Conservation (phyloP, 2,888 invertebrate genomes). For the Crepidodera aurea region DNA sequence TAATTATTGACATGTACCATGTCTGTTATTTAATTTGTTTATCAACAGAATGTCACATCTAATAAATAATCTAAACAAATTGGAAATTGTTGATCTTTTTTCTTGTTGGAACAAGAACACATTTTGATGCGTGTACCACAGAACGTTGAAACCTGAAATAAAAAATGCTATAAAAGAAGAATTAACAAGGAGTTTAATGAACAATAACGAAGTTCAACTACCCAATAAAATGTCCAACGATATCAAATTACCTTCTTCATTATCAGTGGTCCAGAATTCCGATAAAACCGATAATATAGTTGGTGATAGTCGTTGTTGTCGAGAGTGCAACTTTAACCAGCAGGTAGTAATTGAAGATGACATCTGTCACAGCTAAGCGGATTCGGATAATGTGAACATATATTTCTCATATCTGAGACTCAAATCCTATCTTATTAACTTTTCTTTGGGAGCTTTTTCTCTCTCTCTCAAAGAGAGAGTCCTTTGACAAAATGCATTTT, state of each 20-base stretch:
- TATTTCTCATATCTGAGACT: constrained; percentile 28
- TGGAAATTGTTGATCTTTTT: too few species aligned
- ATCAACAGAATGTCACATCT: too few species aligned
- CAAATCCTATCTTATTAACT: constrained; percentile 15
- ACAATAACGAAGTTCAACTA: not conserved
- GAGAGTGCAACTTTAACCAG: constrained; percentile 31
- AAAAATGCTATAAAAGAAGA: not conserved
- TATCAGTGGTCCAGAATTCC: not conserved
- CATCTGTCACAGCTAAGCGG: constrained; percentile 37
- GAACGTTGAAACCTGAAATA: too few species aligned
- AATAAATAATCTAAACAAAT: too few species aligned
- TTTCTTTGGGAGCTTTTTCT: constrained; percentile 10
- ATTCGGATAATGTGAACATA: constrained; percentile 32
- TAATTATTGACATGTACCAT: too few species aligned
- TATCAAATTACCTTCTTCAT: not conserved
- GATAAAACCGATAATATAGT: constrained; percentile 5
- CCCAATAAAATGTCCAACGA: not conserved
- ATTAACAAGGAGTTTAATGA: not conserved
- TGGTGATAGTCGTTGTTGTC: constrained; percentile 16
- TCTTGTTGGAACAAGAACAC: too few species aligned
- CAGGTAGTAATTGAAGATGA: constrained; percentile 37
- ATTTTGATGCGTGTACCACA: too few species aligned
- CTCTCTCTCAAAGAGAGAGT: too few species aligned
- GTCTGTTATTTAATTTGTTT: too few species aligned
- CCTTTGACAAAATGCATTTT: not conserved